These are phyloP conservation scores for Cheilosia pagana DNA, from an alignment of 2,888 invertebrate genomes.

Conservation along the genomic window DNA sequence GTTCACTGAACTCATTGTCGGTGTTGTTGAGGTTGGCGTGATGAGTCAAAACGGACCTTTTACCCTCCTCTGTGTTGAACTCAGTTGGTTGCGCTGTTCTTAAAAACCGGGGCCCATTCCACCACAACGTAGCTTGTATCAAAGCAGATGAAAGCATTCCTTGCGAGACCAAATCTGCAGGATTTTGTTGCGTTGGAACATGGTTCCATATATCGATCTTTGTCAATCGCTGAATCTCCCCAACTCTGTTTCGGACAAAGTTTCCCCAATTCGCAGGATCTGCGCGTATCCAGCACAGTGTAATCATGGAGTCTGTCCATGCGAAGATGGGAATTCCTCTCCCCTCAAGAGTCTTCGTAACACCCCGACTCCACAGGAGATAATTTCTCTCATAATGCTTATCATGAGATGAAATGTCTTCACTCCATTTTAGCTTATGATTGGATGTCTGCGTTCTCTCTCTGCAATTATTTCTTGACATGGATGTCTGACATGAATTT, in stretches of 20 bases:
- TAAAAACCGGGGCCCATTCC: slow-evolving; percentile 5
- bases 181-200: not conserved
- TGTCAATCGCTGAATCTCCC: slow-evolving; percentile 4
- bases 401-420: too few relatives aligned
- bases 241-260: slow-evolving; percentile 27
- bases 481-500: too few relatives aligned
- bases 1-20: not conserved
- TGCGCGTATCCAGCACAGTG: slow-evolving; percentile 13
- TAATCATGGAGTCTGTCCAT: slow-evolving; percentile 19
- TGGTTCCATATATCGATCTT: not conserved
- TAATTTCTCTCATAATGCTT: too few relatives aligned
- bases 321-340: slow-evolving; percentile 15
- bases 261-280: slow-evolving; percentile 11
- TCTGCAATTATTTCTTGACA: too few relatives aligned
- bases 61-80: not conserved
- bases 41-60: not conserved
- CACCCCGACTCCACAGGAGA: too few relatives aligned
- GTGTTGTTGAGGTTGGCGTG: not conserved
- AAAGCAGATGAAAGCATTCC: slow-evolving; percentile 17
- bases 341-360: not conserved
- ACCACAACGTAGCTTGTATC: slow-evolving; percentile 11
- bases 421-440: too few relatives aligned
- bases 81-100: slow-evolving; percentile 3
- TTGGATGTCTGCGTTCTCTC: too few relatives aligned
- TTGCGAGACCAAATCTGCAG: slow-evolving; percentile 11